Percentiles rank a stretch among this genome's conserved stretches.
These are phyloP conservation scores for Acanthosepion pharaonis DNA, from an alignment of 2,888 invertebrate species.

Conservation along the genomic window DNA sequence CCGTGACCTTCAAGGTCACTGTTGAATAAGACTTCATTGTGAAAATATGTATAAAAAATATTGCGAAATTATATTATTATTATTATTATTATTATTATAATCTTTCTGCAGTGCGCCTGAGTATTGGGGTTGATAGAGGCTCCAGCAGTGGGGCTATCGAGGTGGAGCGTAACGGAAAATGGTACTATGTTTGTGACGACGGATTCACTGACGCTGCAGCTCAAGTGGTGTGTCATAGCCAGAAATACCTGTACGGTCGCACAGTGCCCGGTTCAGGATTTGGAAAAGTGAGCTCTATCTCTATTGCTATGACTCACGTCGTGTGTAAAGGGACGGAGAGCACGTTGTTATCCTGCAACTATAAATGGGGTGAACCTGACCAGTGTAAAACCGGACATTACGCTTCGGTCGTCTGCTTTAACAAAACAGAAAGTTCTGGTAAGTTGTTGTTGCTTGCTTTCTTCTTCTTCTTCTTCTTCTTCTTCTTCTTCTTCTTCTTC, in stretches of 20 bases:
- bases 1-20: too few species aligned
- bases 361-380: constrained; percentile 48
- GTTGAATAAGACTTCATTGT: too few species aligned
- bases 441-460: neutral
- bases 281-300: constrained; percentile 57
- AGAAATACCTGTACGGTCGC: constrained; percentile 58
- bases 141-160: constrained; percentile 63
- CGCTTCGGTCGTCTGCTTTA: constrained; percentile 36
- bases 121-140: constrained; percentile 54
- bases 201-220: constrained; percentile 59
- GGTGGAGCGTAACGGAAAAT: constrained; percentile 56
- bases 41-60: too few species aligned
- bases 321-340: constrained; percentile 75
- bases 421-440: constrained; percentile 41
- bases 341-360: constrained; percentile 58
- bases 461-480: neutral
- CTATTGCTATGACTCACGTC: constrained; percentile 60
- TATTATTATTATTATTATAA: constrained; percentile 24
- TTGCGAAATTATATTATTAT: too few species aligned
- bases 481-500: neutral
- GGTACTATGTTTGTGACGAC: constrained; percentile 61
- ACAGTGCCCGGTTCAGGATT: constrained; percentile 62
- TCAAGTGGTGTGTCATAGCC: constrained; percentile 57
- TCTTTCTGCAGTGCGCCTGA: constrained; percentile 58
- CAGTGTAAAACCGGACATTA: neutral